Base-by-base conservation (phyloP, 2,888 invertebrate species). In the Caenorhabditis parvicauda region DNA sequence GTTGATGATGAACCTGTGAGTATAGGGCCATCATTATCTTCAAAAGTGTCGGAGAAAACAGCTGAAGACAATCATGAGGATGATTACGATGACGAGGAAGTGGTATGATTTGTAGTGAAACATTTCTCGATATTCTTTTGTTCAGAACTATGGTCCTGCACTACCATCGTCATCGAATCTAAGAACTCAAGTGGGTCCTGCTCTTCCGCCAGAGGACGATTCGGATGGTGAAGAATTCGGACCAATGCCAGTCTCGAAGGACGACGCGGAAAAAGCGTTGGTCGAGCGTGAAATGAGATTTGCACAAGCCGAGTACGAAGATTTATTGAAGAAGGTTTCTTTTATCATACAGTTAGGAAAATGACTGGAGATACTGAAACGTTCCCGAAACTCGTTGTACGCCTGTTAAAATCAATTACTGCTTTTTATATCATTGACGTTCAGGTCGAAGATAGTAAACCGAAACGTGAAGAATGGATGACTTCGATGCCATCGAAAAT, bases 391-490 rank as follows among this genome's bases (percentile, higher is more conserved):
- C n/a, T n/a, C n/a, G n/a, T n/a, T n/a, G n/a, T n/a, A n/a, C n/a
- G n/a, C 9, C 9, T 32, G 4, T 3, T 1, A 9, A 32, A 35
- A 2, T 19, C 19, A 22, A 2, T 6, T 35, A 2, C 5, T 38
- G n/a, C 24, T 37, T 35, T 28, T 22, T 35, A n/a, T 3, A 37
- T 44, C 5, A 35, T 35, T 48, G n/a, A n/a, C n/a, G n/a, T n/a
- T n/a, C n/a, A n/a, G n/a, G n/a, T n/a, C n/a, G 32, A 64, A 58
- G 60, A 60, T 12, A 19, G 29, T 7, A 27, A 28, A 24, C 57
- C 60, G 14, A 64, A 65, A 53, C 62, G 75, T 3, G 75, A 75
- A 54, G 71, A 72, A 50, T 75, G 75, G 75, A 75, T 75, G 75
- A 64, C 69, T 2, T 54, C 65, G 7, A 48, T 74, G 35, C 75